Percentiles rank a stretch among this genome's conserved stretches.
Conservation (phyloP, 2,888 invertebrate genomes). For the Argyra leucocephala region DNA sequence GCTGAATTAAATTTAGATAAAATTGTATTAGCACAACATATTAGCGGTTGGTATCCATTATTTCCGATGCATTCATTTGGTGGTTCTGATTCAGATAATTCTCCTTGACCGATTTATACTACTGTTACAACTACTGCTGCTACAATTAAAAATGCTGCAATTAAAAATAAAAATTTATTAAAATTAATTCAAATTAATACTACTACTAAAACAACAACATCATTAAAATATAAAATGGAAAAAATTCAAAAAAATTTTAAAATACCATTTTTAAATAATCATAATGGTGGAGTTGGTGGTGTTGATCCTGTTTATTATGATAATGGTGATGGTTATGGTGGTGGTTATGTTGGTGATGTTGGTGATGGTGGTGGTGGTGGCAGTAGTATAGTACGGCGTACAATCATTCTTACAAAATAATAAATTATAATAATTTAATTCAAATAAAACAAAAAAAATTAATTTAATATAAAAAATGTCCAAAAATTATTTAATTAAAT, state of each 20-base stretch:
- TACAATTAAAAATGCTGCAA: slow-evolving; percentile 12
- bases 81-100: slow-evolving; percentile 51
- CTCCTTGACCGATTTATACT: slow-evolving; percentile 41
- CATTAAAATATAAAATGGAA: background rate
- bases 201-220: slow-evolving; percentile 10
- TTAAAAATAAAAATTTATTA: slow-evolving; percentile 16
- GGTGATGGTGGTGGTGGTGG: background rate
- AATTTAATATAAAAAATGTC: background rate
- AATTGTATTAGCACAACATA: slow-evolving; percentile 63
- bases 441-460: background rate
- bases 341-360: too few species aligned
- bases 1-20: slow-evolving; percentile 77
- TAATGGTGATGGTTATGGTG: background rate
- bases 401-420: background rate
- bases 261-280: background rate
- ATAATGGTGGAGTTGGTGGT: background rate
- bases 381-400: background rate
- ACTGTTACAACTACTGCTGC: background rate
- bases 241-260: slow-evolving; percentile 6
- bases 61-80: slow-evolving; percentile 78
- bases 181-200: slow-evolving; percentile 8
- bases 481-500: background rate
- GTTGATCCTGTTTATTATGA: background rate
- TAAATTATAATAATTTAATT: background rate
- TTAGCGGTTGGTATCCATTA: slow-evolving; percentile 84